Evolutionary conservation across 2,888 invertebrate species (phyloP), one percentile per base, ranked within the genome.

Genomic region (Dioctria linearis): DNA sequence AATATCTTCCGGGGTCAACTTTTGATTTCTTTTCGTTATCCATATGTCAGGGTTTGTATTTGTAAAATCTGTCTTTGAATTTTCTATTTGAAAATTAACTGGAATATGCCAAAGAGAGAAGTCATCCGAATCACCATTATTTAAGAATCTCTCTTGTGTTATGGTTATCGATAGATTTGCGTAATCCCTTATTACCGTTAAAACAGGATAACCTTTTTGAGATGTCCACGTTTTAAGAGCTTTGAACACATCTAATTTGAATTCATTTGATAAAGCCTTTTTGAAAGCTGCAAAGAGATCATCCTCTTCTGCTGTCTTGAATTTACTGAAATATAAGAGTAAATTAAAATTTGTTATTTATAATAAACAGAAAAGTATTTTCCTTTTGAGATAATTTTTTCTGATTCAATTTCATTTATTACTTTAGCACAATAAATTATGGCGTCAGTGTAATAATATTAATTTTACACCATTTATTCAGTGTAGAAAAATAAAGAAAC

Each of bases 191-290:
- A 84, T 78, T 0, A 92, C 91, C 2, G 87, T 89, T 5, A 93
- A 85, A 0, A 93, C 86, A 0, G 93, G 94, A 85, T 90, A 92
- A 3, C 93, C 93, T 46, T 91, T 87, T 85, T 92, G 91, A 4
- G 89, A 88, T 0, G 92, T 91, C 94, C 94, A 94, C 3, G 90
- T 90, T 63, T 90, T 87, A 90, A 94, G 90, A 84, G 93, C 87
- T 9, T 90, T 86, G 83, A 92, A 91, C 2, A 95, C 92, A 0
- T 92, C 90, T 3, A n/a, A 37, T 4, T 42, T n/a, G 57, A 8
- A 8, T 8, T 65, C 4, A 69, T 86, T 85, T 11, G 84, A 80
- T 4, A 87, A 63, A 2, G 85, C 85, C 11, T 57, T 66, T 82
- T 88, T 87, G n/a, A 88, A 82, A 0, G 84, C 81, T 59, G 85